phyloP scores from a whole-genome alignment of 2,888 invertebrate genomes.

The Ramazzottius varieornatus region DNA sequence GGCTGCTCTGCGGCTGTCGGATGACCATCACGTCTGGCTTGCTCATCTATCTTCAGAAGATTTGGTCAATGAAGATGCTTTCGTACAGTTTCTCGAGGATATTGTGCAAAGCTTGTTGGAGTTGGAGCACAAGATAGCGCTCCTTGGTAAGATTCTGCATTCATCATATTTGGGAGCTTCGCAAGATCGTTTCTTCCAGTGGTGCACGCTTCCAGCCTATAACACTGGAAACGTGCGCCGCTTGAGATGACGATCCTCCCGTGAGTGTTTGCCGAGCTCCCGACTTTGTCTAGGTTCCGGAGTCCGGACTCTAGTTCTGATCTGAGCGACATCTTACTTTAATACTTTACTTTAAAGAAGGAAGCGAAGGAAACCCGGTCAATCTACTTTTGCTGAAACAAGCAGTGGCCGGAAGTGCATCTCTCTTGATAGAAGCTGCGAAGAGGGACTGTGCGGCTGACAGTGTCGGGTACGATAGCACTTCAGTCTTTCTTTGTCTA shows the following conservation, averaged over 20 bases:
- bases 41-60: neutral
- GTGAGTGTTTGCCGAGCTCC: too few species aligned
- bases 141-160: neutral
- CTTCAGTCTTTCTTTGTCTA: neutral
- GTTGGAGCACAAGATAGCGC: neutral
- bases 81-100: neutral
- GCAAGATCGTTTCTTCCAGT: too few species aligned
- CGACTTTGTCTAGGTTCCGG: too few species aligned
- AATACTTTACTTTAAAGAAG: neutral
- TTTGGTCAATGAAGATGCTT: neutral
- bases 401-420: neutral
- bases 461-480: neutral
- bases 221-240: too few species aligned
- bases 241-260: too few species aligned
- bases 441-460: neutral
- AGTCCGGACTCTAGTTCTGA: too few species aligned
- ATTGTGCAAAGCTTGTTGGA: neutral
- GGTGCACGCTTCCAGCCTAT: too few species aligned
- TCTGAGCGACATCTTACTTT: too few species aligned
- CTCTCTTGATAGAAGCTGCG: neutral
- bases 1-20: neutral
- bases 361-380: neutral
- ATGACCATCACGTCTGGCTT: neutral
- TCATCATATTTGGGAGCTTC: too few species aligned
- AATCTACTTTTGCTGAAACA: neutral